Percentiles rank a stretch among this genome's conserved stretches.
phyloP scores from a whole-genome alignment of 2,888 invertebrate species.

The Hermodice carunculata region DNA sequence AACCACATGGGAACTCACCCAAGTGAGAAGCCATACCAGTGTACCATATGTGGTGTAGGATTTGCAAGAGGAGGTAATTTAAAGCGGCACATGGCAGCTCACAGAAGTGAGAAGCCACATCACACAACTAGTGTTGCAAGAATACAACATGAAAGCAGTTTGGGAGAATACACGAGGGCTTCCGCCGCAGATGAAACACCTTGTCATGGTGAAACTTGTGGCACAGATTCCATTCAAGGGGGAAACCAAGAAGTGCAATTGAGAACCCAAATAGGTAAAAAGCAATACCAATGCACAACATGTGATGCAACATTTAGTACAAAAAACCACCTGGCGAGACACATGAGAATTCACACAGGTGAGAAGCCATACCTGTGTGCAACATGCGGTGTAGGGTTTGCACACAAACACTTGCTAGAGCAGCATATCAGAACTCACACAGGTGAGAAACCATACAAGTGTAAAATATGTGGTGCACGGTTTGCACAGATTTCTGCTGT shows the following conservation, averaged over 20 bases:
- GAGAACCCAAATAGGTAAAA: neutral
- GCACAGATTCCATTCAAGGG: constrained; percentile 1
- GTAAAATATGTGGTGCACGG: constrained; percentile 1
- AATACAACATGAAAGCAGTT: too few relatives aligned
- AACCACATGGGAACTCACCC: constrained; percentile 7
- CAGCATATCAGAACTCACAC: constrained; percentile 12
- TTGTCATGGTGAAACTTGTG: neutral
- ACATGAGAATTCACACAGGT: constrained; percentile 13
- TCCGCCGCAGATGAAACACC: constrained; percentile 14
- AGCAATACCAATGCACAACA: neutral
- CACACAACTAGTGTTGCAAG: too few relatives aligned
- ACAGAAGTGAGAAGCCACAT: too few relatives aligned
- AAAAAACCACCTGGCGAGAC: constrained; percentile 1
- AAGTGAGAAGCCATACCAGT: constrained; percentile 8
- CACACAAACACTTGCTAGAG: constrained; percentile 4
- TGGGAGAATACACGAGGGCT: too few relatives aligned
- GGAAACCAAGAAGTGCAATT: constrained; percentile 2
- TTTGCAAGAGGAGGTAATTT: constrained; percentile 2
- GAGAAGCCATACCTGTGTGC: constrained; percentile 7
- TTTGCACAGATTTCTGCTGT: constrained; percentile 2
- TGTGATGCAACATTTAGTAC: constrained; percentile 5
- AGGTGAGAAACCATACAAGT: constrained; percentile 8
- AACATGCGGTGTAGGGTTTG: constrained; percentile 3
- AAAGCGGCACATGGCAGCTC: constrained; percentile 8
- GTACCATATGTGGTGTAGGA: constrained; percentile 1